Evolutionary conservation across 2,113 vertebrate genomes (phyloP), one percentile per base, ranked within the genome.

Genomic region (Microcebus murinus): DNA sequence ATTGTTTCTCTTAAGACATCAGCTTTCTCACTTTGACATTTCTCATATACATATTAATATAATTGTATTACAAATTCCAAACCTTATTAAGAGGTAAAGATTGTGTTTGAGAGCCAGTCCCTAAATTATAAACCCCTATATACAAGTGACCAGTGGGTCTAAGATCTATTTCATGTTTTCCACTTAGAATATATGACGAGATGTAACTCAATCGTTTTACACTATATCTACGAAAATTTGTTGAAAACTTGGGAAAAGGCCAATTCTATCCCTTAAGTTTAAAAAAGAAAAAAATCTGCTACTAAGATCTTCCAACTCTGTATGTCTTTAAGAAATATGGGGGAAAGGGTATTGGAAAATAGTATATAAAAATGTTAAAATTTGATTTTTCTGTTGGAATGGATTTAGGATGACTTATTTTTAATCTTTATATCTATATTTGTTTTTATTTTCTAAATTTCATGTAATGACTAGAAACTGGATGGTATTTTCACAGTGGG

Each of bases 301-400:
- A 15, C 34, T 82, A 52, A 39, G 1, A 3, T 61, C 31, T 84
- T 29, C 91, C 34, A 74, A 9, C 0, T 20, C 9, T 36, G 1
- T 68, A 71, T 92, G 34, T 92, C 29, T 65, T 61, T 73, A 87
- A 52, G 8, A 95, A 90, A 52, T 59, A 73, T 1, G 3, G 36
- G 31, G 48, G 21, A 63, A 27, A 1, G 13, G 3, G 23, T 81
- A 2, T 80, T 81, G 25, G 59, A n/a, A 76, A 87, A 90, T 87
- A n/a, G 17, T 12, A 74, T 4, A 50, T 5, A 42, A 21, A 71
- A 63, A 57, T 84, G 34, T 23, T 61, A 65, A 27, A 42, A 87
- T 68, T 91, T 59, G 1, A 70, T 91, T 94, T 94, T 67, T 92
- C 68, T 87, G 27, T 79, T 94, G 61, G 20, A 57, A 73, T 31